Evolutionary conservation across 2,113 vertebrate species (phyloP), one percentile per base, ranked within the genome.

Genomic region (Charina bottae): DNA sequence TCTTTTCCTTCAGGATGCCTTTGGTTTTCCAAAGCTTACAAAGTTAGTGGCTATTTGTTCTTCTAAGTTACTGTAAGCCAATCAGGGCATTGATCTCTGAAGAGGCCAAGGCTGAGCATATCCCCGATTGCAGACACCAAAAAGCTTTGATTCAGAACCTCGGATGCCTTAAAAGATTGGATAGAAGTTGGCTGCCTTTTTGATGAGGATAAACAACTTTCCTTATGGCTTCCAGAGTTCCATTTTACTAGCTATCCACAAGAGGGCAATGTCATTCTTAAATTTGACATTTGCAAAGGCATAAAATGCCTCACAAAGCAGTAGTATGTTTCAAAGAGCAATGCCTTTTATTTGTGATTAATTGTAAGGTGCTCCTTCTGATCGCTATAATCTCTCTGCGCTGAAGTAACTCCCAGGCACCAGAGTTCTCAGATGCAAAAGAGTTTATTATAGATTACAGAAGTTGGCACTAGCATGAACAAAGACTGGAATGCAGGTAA

Each of bases 251-350:
- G 4, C 83, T 93, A 91, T 62, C 97, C 97, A 96, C 95, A 2
- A 96, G 97, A 95, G 96, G 97, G 96, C 96, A 94, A 90, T 96
- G 90, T 93, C 42, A 95, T 90, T 93, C 95, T 55, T 88, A 0
- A n/a, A 56, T 93, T 95, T 37, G 56, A 0, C 4, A 0, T 1
- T 85, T 23, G 0, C 10, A 0, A 4, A 42, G 8, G 2, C 17
- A 0, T 56, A 60, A 53, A 87, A 1, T 12, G 9, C 4, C 5
- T 19, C 42, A 42, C 7, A 23, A 56, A 87, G 46, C 23, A 85
- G n/a, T 4, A 23, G 2, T 33, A 19, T 3, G 1, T n/a, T n/a
- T 0, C 3, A 0, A 42, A 0, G 4, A 42, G 68, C 15, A 17
- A 4, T 2, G 5, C 68, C 9, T 78, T 15, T 83, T 23, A 23